Evolutionary conservation across 2,797 vertebrate species (phyloP).

Genomic region (Microchirus variegatus): DNA sequence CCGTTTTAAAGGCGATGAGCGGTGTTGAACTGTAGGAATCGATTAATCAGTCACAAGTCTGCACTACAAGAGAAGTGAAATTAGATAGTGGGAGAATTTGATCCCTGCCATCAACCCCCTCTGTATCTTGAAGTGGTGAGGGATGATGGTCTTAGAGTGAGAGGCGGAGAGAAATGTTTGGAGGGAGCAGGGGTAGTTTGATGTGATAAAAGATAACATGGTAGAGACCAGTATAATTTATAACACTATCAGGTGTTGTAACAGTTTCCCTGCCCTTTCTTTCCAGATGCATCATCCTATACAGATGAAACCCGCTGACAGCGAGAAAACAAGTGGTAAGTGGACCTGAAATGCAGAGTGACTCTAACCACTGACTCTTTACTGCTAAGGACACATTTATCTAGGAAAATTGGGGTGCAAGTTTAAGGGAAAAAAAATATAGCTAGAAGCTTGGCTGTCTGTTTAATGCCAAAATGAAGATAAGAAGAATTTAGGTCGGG

Average conservation of each 20-base stretch:
- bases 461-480: conserved; percentile 19
- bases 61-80: conserved; percentile 47
- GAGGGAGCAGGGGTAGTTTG: conserved; percentile 19
- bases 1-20: conserved; percentile 32
- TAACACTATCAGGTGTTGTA: too few relatives aligned
- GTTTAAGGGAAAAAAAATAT: conserved; percentile 16
- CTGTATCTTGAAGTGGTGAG: conserved; percentile 27
- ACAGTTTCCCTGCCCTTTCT: not conserved
- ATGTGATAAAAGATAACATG: conserved; percentile 23
- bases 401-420: conserved; percentile 9
- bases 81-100: conserved; percentile 55
- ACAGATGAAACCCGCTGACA: conserved; percentile 85
- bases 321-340: conserved; percentile 83
- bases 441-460: not conserved
- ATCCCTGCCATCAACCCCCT: conserved; percentile 38
- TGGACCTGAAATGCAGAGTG: conserved; percentile 19
- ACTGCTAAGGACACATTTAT: conserved; percentile 12
- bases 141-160: conserved; percentile 34
- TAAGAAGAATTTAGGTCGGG: conserved; percentile 17
- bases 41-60: conserved; percentile 45
- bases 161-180: conserved; percentile 15
- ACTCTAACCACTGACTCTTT: not conserved
- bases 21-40: conserved; percentile 47
- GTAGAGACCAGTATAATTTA: not conserved
- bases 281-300: conserved; percentile 84